phyloP scores from a whole-genome alignment of 2,888 invertebrate species.

The Thereva unica region DNA sequence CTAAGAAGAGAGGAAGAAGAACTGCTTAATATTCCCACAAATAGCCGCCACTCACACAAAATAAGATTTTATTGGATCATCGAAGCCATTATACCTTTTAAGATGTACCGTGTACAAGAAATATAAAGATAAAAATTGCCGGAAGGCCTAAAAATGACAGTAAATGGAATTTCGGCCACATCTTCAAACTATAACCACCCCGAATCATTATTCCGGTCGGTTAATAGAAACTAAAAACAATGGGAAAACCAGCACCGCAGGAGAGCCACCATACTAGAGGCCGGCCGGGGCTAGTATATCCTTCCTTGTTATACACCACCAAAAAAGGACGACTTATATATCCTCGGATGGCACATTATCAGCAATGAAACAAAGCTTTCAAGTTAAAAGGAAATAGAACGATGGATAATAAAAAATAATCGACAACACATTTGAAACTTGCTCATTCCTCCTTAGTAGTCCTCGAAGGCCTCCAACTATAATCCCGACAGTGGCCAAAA shows the following conservation, averaged over 20 bases:
- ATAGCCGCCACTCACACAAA: too few relatives aligned
- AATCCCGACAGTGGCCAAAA: slow-evolving; percentile 18
- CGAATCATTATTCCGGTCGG: slow-evolving; percentile 33
- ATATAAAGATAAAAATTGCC: slow-evolving; percentile 21
- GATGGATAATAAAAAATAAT: slow-evolving; percentile 41
- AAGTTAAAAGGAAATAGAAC: slow-evolving; percentile 39
- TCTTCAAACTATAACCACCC: slow-evolving; percentile 33
- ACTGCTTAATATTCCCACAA: too few relatives aligned
- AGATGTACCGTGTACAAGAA: slow-evolving; percentile 15
- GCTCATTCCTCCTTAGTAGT: slow-evolving; percentile 7
- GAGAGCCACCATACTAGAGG: too few relatives aligned
- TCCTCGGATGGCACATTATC: slow-evolving; percentile 33
- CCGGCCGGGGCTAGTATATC: not conserved
- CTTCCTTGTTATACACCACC: slow-evolving; percentile 27
- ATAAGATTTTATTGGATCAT: too few relatives aligned
- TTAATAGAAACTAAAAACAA: slow-evolving; percentile 36
- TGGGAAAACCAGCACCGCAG: not conserved
- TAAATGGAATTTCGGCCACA: slow-evolving; percentile 29
- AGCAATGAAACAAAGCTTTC: slow-evolving; percentile 38
- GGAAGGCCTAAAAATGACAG: slow-evolving; percentile 27
- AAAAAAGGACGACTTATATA: slow-evolving; percentile 1
- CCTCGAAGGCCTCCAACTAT: not conserved
- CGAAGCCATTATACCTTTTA: not conserved
- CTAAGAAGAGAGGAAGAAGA: too few relatives aligned
- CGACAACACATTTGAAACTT: slow-evolving; percentile 37